Evolutionary conservation across 2,113 vertebrate genomes (phyloP), one percentile per base, ranked within the genome.

Genomic region (Xenotilapia caudafasciata): DNA sequence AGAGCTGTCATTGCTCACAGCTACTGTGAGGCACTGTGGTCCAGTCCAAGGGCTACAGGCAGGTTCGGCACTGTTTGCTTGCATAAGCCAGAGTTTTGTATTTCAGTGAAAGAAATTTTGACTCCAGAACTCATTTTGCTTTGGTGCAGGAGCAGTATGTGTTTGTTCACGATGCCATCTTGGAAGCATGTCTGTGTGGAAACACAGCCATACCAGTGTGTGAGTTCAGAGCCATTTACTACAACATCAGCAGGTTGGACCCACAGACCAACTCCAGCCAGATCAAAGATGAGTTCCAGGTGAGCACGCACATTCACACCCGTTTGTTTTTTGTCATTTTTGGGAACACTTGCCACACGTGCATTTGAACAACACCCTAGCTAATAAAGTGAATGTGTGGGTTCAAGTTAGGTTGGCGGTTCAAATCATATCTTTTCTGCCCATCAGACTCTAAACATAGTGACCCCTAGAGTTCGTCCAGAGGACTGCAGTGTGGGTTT

Each of bases 211-310:
- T 99, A 88, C 98, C 98, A 0, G 98, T 99, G 90, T 99, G 98
- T 58, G 98, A 99, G 89, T 99, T 99, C 97, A 97, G 98, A 94
- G 98, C 97, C 38, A 97, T 99, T 87, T 99, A 99, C 92, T 99
- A 99, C 96, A 99, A 99, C 92, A 99, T 99, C 96, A 99, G 98
- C 96, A 97, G 98, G 84, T 92, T 99, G 93, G 98, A 99, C 91
- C 97, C 98, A 10, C 98, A 99, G 96, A 99, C 98, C 86, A 99
- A 99, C 96, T 99, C 98, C 96, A 99, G 98, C 95, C 98, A 99
- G 93, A 98, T 99, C 90, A 99, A 99, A 96, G 98, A 99, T 35
- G 98, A 99, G 89, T 99, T 99, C 94, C 98, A 99, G 98, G 98
- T 99, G 94, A 89, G 87, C 17, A 51, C 82, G 49, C 58, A 53